phyloP scores from a whole-genome alignment of 2,888 invertebrate species.

The Eupithecia insigniata region DNA sequence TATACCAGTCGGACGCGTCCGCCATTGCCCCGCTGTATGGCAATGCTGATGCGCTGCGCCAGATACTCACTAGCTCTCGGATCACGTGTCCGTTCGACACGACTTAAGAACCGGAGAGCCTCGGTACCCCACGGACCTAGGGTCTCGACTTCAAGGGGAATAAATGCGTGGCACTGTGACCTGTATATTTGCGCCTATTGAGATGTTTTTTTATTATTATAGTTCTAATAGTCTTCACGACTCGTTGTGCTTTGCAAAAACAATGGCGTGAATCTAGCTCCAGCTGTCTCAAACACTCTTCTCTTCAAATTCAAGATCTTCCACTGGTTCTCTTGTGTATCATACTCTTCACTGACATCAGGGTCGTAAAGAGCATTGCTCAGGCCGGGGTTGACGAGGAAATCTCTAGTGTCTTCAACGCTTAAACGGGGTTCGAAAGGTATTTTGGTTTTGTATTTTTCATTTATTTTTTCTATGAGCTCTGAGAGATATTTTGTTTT shows the following conservation, averaged over 20 bases:
- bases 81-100: no score
- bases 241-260: background rate
- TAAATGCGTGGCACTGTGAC: no score
- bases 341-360: constrained; percentile 12
- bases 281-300: constrained; percentile 28
- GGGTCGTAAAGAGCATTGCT: background rate
- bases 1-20: no score
- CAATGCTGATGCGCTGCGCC: no score
- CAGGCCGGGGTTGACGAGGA: background rate
- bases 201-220: no score
- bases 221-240: background rate
- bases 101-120: no score
- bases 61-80: no score
- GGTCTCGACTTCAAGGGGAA: no score
- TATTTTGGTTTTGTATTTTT: background rate
- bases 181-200: no score
- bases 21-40: no score
- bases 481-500: background rate
- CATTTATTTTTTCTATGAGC: background rate
- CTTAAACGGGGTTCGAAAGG: background rate
- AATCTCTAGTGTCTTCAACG: background rate
- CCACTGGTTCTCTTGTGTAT: constrained; percentile 14
- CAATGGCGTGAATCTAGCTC: constrained; percentile 23
- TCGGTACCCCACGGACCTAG: no score
- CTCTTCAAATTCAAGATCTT: constrained; percentile 17